These are phyloP conservation scores for Trachymyrmex septentrionalis DNA, from an alignment of 1,140 invertebrate genomes.

Conservation along the genomic window DNA sequence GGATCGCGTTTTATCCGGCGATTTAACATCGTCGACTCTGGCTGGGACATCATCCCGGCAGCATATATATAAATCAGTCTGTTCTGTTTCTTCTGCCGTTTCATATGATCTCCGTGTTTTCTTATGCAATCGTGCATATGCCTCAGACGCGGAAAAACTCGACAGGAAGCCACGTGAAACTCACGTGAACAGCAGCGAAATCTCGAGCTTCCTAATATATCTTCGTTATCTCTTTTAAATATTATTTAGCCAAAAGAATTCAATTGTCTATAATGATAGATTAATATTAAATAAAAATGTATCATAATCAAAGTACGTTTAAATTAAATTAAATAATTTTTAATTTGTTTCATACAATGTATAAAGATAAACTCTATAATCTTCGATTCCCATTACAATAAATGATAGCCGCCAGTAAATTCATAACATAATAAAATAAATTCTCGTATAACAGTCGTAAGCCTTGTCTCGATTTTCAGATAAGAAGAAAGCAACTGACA, in stretches of 20 bases:
- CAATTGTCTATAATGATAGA: neutral
- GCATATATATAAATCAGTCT: slow-evolving; percentile 85
- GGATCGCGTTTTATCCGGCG: slow-evolving; percentile 27
- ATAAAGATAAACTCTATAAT: slow-evolving; percentile 49
- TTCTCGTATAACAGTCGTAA: slow-evolving; percentile 43
- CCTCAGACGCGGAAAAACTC: slow-evolving; percentile 84
- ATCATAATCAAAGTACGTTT: neutral
- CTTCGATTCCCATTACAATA: slow-evolving; percentile 65
- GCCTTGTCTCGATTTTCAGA: slow-evolving; percentile 48
- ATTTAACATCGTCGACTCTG: slow-evolving; percentile 26
- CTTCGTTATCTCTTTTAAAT: neutral
- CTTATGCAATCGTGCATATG: slow-evolving; percentile 84
- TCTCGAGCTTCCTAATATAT: slow-evolving; percentile 55
- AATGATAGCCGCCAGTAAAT: slow-evolving; percentile 75
- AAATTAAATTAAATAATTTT: neutral
- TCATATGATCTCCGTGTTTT: slow-evolving; percentile 81
- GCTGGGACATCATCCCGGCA: slow-evolving; percentile 78
- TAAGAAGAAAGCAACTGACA: slow-evolving; percentile 35
- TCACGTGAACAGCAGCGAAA: slow-evolving; percentile 78
- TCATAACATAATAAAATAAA: slow-evolving; percentile 76
- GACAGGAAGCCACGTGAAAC: slow-evolving; percentile 84
- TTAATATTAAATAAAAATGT: neutral
- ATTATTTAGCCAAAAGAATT: neutral
- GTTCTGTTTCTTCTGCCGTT: slow-evolving; percentile 80
- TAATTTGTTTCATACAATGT: neutral